Evolutionary conservation across 2,888 invertebrate genomes (phyloP), one percentile per base, ranked within the genome.

Genomic region (Branchipolynoe longqiensis): DNA sequence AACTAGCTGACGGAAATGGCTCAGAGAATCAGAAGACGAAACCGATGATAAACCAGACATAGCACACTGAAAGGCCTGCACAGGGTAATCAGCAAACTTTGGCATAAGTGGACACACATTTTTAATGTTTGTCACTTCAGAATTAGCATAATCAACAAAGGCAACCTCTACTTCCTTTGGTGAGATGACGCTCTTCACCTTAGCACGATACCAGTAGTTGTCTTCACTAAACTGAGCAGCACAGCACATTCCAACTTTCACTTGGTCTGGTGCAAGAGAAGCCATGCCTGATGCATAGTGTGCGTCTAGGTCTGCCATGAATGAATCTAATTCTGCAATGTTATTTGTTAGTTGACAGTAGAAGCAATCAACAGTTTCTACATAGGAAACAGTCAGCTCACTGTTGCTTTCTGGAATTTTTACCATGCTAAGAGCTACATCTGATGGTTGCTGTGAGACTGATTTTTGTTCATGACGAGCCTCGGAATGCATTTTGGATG

Each of bases 81-180:
- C 0, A 25, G 78, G 78, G 28, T 78, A 78, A 2, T 6, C 78
- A 78, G 78, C 41, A 54, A 48, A 78, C 31, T 78, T 40, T 25
- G 40, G n/a, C 25, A 28, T 22, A 41, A 78, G 78, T 31, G 54
- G 4, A 25, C 78, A 48, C 14, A 78, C 59, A 28, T 87, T 83
- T 12, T 59, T 12, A 3, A 86, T 0, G 4, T 83, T 12, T 38
- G 90, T 89, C 33, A 87, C 89, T 84, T 93, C 93, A 54, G 88
- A 89, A 88, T 94, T 93, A 3, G 93, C 94, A 89, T 93, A 93
- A 88, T 94, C 94, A 12, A 94, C 91, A 89, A 92, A 93, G 41
- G 88, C 87, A 8, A 94, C 92, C 88, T 92, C 91, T 8, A 90
- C 88, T 59, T 89, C 85, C 1, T 90, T 78, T 28, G 78, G n/a